Percentiles rank a stretch among this genome's conserved stretches.
phyloP scores from a whole-genome alignment of 2,888 invertebrate species.

The Metallyticus violacea region DNA sequence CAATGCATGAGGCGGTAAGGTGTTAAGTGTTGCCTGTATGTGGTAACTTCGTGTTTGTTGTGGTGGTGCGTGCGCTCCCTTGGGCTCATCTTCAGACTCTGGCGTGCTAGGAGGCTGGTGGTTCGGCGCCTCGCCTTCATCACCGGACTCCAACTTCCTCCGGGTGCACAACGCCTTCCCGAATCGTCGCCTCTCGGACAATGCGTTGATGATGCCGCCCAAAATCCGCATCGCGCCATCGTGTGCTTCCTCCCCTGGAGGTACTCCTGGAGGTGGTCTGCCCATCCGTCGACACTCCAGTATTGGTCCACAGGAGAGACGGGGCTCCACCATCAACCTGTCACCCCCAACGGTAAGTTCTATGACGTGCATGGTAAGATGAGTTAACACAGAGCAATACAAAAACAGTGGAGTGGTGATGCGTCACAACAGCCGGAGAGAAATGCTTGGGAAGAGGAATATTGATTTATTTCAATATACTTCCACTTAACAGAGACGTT shows the following conservation, averaged over 20 bases:
- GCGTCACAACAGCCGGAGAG: too few species aligned
- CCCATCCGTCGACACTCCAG: conserved; percentile 87
- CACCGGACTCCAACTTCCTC: conserved; percentile 83
- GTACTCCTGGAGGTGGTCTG: conserved; percentile 67
- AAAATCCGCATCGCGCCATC: conserved; percentile 87
- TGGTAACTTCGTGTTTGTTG: not conserved
- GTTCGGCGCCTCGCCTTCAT: conserved; percentile 79
- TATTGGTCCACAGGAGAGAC: conserved; percentile 85
- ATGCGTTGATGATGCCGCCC: conserved; percentile 81
- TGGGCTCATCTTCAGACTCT: conserved; percentile 46
- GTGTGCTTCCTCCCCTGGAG: conserved; percentile 78
- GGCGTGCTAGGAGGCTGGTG: conserved; percentile 75
- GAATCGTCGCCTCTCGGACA: conserved; percentile 85
- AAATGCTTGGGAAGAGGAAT: too few species aligned
- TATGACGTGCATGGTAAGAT: not conserved
- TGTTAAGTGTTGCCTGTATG: conserved; percentile 10
- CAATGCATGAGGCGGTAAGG: not conserved
- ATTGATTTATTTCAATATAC: too few species aligned
- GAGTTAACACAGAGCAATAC: too few species aligned
- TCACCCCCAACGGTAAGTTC: conserved; percentile 84
- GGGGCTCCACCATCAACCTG: conserved; percentile 78
- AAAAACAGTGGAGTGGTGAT: not conserved
- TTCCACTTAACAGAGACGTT: too few species aligned
- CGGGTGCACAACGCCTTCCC: conserved; percentile 77
- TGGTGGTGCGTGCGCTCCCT: not conserved